A percentile compares a stretch with the other conserved stretches of the same genome.
phyloP scores from a whole-genome alignment of 2,113 vertebrate species.

The Collichthys lucidus region DNA sequence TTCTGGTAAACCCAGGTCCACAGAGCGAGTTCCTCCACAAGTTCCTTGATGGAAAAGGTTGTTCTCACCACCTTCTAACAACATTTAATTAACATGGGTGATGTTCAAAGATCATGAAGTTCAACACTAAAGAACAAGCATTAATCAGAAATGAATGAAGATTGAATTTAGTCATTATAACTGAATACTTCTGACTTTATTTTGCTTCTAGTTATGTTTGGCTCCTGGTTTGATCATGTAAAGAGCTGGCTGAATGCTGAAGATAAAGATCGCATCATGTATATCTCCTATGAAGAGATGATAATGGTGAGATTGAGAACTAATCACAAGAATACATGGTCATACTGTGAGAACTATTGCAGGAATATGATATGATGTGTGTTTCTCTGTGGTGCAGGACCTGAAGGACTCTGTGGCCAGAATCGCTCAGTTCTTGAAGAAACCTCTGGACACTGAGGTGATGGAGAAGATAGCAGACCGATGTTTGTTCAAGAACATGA shows the following conservation, averaged over 20 bases:
- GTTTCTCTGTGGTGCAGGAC: conserved; percentile 70
- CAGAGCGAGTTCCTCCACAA: conserved; percentile 78
- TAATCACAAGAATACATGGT: background rate
- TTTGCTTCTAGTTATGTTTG: conserved; percentile 73
- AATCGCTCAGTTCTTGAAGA: conserved; percentile 68
- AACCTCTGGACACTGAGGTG: conserved; percentile 63
- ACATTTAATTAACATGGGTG: background rate
- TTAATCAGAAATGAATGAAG: background rate
- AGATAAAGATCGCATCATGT: conserved; percentile 66
- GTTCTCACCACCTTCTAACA: background rate
- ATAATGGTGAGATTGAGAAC: background rate
- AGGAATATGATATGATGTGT: background rate
- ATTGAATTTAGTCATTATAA: background rate
- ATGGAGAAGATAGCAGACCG: conserved; percentile 70
- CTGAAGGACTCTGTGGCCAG: conserved; percentile 59
- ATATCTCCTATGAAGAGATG: conserved; percentile 73
- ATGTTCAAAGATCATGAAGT: background rate
- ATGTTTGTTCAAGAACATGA: conserved; percentile 80
- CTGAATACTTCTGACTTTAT: background rate
- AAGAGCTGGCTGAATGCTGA: conserved; percentile 78
- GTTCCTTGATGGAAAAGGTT: conserved; percentile 82
- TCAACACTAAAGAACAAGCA: background rate
- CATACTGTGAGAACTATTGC: background rate
- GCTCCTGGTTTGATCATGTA: conserved; percentile 85
- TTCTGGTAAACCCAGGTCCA: conserved; percentile 74